These are phyloP conservation scores for Synergus laeviventris DNA, from an alignment of 2,888 invertebrate genomes.

Conservation along the genomic window DNA sequence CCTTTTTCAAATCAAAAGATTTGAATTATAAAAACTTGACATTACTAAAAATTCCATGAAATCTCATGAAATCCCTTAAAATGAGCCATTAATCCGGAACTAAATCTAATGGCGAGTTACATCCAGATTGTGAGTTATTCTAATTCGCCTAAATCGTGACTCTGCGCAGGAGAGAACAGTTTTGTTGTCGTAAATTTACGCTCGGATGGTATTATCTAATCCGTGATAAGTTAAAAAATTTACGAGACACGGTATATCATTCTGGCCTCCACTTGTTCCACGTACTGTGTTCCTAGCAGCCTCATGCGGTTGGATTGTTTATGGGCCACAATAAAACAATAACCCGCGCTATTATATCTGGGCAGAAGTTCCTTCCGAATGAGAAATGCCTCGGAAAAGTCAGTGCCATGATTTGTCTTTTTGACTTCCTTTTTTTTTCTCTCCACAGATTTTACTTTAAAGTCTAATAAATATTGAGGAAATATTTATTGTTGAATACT, in stretches of 20 bases:
- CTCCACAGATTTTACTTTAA: not conserved
- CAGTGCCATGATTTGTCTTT: not conserved
- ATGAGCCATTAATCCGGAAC: not conserved
- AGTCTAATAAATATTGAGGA: not conserved
- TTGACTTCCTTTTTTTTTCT: not conserved
- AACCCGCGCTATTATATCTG: constrained; percentile 65
- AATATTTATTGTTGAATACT: not conserved
- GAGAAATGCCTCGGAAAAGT: constrained; percentile 1
- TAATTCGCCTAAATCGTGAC: constrained; percentile 18
- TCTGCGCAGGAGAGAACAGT: constrained; percentile 19
- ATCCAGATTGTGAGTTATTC: constrained; percentile 1
- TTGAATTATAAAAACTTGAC: too few species aligned
- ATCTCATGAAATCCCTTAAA: too few species aligned
- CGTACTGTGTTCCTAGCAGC: constrained; percentile 42
- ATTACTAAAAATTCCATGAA: too few species aligned
- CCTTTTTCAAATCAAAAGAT: too few species aligned
- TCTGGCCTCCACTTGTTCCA: constrained; percentile 52
- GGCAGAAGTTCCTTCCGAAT: constrained; percentile 29
- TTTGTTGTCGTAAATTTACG: constrained; percentile 61
- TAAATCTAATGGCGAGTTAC: not conserved
- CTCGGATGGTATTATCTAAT: constrained; percentile 67
- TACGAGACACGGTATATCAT: constrained; percentile 70
- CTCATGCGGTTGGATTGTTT: constrained; percentile 63
- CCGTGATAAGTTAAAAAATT: constrained; percentile 70
- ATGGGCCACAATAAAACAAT: constrained; percentile 69